Evolutionary conservation across 2,797 vertebrate genomes (phyloP), one percentile per base, ranked within the genome.

Genomic region (Micromesistius poutassou): DNA sequence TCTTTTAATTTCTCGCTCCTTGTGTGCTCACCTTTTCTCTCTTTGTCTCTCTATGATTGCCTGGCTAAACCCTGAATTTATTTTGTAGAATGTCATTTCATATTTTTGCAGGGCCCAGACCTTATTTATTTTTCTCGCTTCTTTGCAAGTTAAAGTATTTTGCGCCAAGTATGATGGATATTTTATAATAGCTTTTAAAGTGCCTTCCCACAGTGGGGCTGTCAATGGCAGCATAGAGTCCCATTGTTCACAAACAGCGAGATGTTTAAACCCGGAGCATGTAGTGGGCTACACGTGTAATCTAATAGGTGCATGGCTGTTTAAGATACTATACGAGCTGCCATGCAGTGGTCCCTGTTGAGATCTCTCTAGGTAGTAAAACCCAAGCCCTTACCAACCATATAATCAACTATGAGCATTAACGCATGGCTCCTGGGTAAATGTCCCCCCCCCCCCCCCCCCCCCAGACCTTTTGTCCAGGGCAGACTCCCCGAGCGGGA

Each of bases 271-370:
- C 76, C 88, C 84, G 84, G 74, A 40, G 87, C 88, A 87, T 84
- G 71, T 79, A 83, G 83, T 71, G 72, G 42, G 76, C 79, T 82
- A 79, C 80, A 68, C 80, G 6, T 88, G 90, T 89, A 91, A 93
- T 88, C 79, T 80, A 90, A 92, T 91, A 90, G 80, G 79, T 84
- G 89, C 80, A 72, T 79, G 87, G 83, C 83, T 85, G 85, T 91
- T 91, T 87, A 84, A 80, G 87, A 85, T 90, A 85, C 86, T 87
- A 79, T 90, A 89, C 87, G 89, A 89, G 85, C 85, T 86, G 89
- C 84, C 81, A 80, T 31, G 74, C 77, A 77, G 78, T 87, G 76
- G 83, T 89, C 89, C 87, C 90, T 81, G 80, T 78, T 88, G 89
- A 83, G 76, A 80, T 81, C 85, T 83, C 28, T 28, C 25, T 76